Evolutionary conservation across 92 coral and sea anemone genomes (phyloP).

Genomic region (Porites divaricata): DNA sequence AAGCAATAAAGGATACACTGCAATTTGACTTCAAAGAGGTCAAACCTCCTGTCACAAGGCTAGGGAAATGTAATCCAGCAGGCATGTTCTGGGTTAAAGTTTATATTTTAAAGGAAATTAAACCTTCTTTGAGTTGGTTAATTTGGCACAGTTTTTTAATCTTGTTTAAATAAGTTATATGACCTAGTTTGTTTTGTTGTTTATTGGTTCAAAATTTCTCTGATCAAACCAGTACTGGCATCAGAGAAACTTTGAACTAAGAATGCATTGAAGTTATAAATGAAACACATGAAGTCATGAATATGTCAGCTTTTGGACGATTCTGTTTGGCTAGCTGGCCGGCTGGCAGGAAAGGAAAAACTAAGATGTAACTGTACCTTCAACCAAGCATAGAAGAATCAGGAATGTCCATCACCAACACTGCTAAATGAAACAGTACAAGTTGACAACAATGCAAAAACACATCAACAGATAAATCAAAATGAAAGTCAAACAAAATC

Average conservation of each 20-base stretch:
- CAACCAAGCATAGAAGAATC: slow-evolving; percentile 85
- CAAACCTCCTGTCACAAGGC: neutral
- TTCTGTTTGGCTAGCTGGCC: slow-evolving; percentile 46
- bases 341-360: slow-evolving; percentile 99
- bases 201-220: slow-evolving; percentile 34
- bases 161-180: neutral
- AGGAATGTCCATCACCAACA: slow-evolving; percentile 82
- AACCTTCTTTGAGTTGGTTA: slow-evolving; percentile 70
- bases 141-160: slow-evolving; percentile 34
- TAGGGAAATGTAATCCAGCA: slow-evolving; percentile 29
- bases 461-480: slow-evolving; percentile 58
- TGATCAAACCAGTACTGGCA: slow-evolving; percentile 39
- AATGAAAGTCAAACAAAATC: slow-evolving; percentile 31
- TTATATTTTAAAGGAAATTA: neutral
- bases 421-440: slow-evolving; percentile 97
- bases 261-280: neutral
- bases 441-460: slow-evolving; percentile 78
- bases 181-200: slow-evolving; percentile 5
- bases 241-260: slow-evolving; percentile 62
- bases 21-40: too few relatives aligned
- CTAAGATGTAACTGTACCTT: slow-evolving; percentile 98
- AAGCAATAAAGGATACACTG: too few relatives aligned
- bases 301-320: neutral
- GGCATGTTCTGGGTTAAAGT: slow-evolving; percentile 8
- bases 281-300: slow-evolving; percentile 23